Evolutionary conservation across 2,888 invertebrate genomes (phyloP), one percentile per base, ranked within the genome.

Genomic region (Eupithecia inturbata): DNA sequence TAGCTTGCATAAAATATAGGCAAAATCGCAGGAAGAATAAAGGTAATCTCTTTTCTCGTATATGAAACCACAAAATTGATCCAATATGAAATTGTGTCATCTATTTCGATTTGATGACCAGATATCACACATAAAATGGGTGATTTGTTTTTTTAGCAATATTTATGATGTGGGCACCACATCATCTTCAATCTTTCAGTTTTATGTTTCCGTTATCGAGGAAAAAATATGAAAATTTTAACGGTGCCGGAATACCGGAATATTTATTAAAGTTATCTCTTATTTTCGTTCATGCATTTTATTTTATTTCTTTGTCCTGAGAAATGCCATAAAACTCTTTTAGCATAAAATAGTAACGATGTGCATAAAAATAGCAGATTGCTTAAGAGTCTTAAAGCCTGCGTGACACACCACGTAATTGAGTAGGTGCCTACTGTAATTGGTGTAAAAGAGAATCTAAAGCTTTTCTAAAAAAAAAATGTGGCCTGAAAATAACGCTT

Each of bases 131-230:
- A 77, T 74, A 70, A 79, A 78, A 76, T 68, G 36, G 69, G 33
- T 66, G 67, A 72, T 71, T 78, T 80, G 78, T 83, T 84, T 82
- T 83, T 82, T 83, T 80, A 71, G 77, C 71, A 78, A 82, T 82
- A 82, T 82, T 82, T 85, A 82, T 81, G 80, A 81, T 80, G 84
- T 66, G 82, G 85, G 78, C 71, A n/a, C n/a, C n/a, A n/a, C n/a
- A n/a, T n/a, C n/a, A n/a, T n/a, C n/a, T n/a, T n/a, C 77, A 71
- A 79, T 76, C 73, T 76, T 82, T 81, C 79, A 82, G 78, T 82
- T 86, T 86, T 86, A 87, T 86, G 83, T 80, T 81, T 86, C 86
- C 87, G 83, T 77, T 80, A 76, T 79, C 70, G 78, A 81, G 72
- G 71, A 68, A 66, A 78, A 66, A 14, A 77, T 74, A 69, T 74